phyloP scores from a whole-genome alignment of 2,113 vertebrate species.

The Nycticorax nycticorax region DNA sequence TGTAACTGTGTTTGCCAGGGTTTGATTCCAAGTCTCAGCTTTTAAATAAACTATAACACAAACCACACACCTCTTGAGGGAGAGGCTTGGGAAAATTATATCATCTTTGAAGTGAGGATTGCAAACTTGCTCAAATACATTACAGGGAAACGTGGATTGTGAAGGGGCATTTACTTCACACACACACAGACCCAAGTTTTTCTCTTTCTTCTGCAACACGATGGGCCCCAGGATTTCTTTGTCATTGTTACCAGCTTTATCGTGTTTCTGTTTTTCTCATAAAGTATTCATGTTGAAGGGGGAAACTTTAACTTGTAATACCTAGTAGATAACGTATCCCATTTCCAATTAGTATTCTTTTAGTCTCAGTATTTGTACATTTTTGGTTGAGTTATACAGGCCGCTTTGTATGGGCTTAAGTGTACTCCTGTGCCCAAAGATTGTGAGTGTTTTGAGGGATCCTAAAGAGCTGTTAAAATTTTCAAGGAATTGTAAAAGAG shows the following conservation, averaged over 20 bases:
- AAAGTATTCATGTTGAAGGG: background rate
- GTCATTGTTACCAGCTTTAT: background rate
- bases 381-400: background rate
- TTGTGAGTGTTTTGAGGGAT: background rate
- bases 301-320: background rate
- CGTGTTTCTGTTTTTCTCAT: background rate
- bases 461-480: background rate
- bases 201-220: background rate
- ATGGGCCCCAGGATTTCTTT: background rate
- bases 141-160: background rate
- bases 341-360: background rate
- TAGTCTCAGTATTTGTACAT: background rate
- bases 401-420: background rate
- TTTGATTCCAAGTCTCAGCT: constrained; percentile 18
- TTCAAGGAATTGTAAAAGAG: background rate
- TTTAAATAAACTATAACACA: constrained; percentile 33
- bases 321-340: background rate
- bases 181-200: background rate
- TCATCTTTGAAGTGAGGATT: constrained; percentile 11
- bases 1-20: background rate
- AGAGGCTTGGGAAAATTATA: constrained; percentile 23
- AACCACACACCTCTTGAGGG: constrained; percentile 35
- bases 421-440: background rate
- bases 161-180: background rate
- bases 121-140: background rate